Base-by-base conservation (phyloP, 1,140 invertebrate genomes). In the Vollenhovia emeryi region DNA sequence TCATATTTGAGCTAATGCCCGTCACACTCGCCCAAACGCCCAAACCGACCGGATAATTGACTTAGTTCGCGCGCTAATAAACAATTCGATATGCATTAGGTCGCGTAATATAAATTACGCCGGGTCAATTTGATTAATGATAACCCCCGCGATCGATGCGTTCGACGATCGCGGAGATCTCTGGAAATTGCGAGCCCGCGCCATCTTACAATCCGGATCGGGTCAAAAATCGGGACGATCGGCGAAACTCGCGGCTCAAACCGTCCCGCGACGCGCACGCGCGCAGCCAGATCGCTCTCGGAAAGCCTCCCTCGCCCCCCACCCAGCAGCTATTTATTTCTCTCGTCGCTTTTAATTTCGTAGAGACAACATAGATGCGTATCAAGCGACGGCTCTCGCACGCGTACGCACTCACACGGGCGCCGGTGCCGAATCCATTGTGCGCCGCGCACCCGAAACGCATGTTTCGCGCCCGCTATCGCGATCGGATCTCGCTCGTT, bases 311-410 rank as follows among this genome's bases (percentile, higher is more conserved):
- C 45, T 48, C 82, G 27, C 36, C 15, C 48, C 27, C 76, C 82
- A 88, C 88, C 89, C 74, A 90, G 73, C 86, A n/a, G 89, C 86
- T 93, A 92, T 94, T 93, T 93, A 93, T 93, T 93, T 93, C 93
- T 92, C 92, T 93, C 93, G 93, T 92, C 92, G 91, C 91, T 93
- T 93, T 94, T 93, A 93, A 94, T 93, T 93, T 93, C 83, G 74
- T 89, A 91, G 89, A 93, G 92, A 94, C 92, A 93, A 91, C 87
- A 84, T 92, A 92, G 92, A 94, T 92, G 89, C 88, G 83, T 94
- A 93, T 93, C 93, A 80, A 59, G 18, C 64, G 79, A 69, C 21
- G 78, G 43, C 27, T 40, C 75, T 45, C 64, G 59, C 27, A 30
- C 57, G 9, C 36, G 55, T 59, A 57, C 71, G 43, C 69, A 82